Evolutionary conservation across 1,140 invertebrate genomes (phyloP).

Genomic region (Penaeus japonicus): DNA sequence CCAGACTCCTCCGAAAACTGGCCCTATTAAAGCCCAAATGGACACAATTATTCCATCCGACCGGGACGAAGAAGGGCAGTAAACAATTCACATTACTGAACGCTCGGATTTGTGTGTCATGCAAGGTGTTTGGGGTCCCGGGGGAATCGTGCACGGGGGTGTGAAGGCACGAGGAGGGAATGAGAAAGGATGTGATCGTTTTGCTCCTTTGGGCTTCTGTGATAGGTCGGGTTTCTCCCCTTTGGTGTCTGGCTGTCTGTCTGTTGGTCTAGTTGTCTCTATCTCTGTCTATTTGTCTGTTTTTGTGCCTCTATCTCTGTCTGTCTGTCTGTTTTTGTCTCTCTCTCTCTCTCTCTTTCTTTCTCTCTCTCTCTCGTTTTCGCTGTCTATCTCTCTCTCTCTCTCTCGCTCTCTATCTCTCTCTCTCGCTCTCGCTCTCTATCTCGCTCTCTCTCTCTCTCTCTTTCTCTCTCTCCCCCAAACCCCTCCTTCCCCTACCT

Average conservation of each 20-base stretch:
- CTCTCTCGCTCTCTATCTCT: background rate
- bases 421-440: constrained; percentile 19
- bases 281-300: background rate
- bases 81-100: too few relatives aligned
- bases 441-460: constrained; percentile 14
- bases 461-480: constrained; percentile 11
- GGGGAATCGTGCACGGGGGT: too few relatives aligned
- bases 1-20: too few relatives aligned
- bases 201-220: too few relatives aligned
- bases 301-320: background rate
- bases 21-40: too few relatives aligned
- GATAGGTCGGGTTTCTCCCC: background rate
- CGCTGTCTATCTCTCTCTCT: background rate
- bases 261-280: background rate
- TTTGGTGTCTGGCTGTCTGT: background rate
- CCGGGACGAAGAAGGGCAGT: too few relatives aligned
- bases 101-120: too few relatives aligned
- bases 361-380: constrained; percentile 9
- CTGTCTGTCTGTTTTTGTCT: background rate
- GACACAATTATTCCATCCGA: too few relatives aligned
- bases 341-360: background rate
- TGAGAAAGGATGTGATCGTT: too few relatives aligned
- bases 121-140: too few relatives aligned
- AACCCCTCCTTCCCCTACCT: background rate
- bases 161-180: too few relatives aligned